A percentile compares a stretch with the other conserved stretches of the same genome.
These are phyloP conservation scores for Drosophila conformis DNA, from an alignment of 2,888 invertebrate genomes.

Conservation along the genomic window DNA sequence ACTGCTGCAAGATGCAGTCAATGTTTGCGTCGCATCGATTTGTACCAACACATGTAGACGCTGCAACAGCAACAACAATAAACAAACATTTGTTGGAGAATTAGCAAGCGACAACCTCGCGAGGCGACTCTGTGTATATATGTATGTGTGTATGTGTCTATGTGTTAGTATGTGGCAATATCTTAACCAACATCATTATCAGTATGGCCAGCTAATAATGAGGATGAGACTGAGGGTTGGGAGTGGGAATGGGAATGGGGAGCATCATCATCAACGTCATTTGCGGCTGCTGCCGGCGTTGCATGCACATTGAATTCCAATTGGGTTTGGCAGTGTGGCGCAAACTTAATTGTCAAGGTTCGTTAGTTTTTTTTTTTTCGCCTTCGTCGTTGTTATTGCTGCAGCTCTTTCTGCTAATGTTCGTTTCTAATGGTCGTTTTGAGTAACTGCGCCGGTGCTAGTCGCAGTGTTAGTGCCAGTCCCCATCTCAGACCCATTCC, in stretches of 20 bases:
- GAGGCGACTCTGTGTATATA: conserved; percentile 33
- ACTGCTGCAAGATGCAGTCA: conserved; percentile 34
- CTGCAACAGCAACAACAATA: conserved; percentile 42
- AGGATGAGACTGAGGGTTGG: conserved; percentile 17
- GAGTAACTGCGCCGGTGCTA: conserved; percentile 65
- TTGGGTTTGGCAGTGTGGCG: conserved; percentile 78
- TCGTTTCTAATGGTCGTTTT: conserved; percentile 77
- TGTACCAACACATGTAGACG: conserved; percentile 78
- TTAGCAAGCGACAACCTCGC: conserved; percentile 65
- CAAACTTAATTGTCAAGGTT: conserved; percentile 78
- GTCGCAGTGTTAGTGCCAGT: conserved; percentile 12
- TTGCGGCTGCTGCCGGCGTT: conserved; percentile 62
- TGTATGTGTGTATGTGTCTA: conserved; percentile 9
- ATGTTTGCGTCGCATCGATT: conserved; percentile 68
- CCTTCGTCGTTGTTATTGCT: conserved; percentile 17
- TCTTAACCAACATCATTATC: conserved; percentile 69
- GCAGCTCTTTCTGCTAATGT: conserved; percentile 65
- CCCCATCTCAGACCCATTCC: conserved; percentile 17
- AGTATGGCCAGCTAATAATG: conserved; percentile 50
- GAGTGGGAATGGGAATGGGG: conserved; percentile 28
- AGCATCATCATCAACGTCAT: conserved; percentile 73
- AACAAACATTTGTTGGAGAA: conserved; percentile 75
- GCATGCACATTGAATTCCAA: conserved; percentile 78
- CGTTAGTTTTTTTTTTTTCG: conserved; percentile 67
- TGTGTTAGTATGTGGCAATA: conserved; percentile 37